Percentiles rank a stretch among this genome's conserved stretches.
Evolutionary conservation across 2,797 vertebrate genomes (phyloP).

Genomic region (Microhierax caerulescens): DNA sequence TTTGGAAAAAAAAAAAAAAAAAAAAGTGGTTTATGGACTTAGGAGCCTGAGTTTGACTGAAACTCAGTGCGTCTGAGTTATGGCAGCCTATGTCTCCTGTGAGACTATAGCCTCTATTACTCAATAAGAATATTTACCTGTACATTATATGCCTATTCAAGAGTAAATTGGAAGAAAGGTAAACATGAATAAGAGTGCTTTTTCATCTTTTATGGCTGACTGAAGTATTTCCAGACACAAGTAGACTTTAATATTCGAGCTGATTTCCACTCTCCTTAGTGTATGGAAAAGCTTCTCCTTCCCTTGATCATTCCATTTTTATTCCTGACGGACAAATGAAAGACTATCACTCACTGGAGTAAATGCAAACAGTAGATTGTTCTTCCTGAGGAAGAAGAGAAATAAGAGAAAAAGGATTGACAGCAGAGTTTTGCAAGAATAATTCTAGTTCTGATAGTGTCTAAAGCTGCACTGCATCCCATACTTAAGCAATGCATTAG

Average conservation of each 20-base stretch:
- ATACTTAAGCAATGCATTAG: background rate
- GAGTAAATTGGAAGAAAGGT: background rate
- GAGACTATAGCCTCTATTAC: background rate
- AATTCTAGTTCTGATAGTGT: background rate
- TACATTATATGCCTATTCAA: background rate
- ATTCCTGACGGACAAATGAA: background rate
- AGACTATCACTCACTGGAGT: background rate
- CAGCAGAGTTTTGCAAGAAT: background rate
- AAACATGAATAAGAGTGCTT: background rate
- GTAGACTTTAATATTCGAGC: background rate
- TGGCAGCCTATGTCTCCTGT: background rate
- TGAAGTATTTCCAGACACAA: background rate
- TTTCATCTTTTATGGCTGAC: background rate
- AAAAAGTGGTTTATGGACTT: background rate
- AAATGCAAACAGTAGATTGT: background rate
- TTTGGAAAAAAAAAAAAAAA: too few species aligned
- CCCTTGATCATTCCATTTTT: background rate
- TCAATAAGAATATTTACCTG: background rate
- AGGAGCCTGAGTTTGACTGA: background rate
- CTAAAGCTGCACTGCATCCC: background rate
- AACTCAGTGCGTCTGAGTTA: background rate
- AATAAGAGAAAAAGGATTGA: background rate
- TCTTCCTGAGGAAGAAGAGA: background rate
- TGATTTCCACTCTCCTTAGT: background rate
- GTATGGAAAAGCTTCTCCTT: background rate